Base-by-base conservation (phyloP, 2,113 vertebrate species). In the Anser cygnoides region DNA sequence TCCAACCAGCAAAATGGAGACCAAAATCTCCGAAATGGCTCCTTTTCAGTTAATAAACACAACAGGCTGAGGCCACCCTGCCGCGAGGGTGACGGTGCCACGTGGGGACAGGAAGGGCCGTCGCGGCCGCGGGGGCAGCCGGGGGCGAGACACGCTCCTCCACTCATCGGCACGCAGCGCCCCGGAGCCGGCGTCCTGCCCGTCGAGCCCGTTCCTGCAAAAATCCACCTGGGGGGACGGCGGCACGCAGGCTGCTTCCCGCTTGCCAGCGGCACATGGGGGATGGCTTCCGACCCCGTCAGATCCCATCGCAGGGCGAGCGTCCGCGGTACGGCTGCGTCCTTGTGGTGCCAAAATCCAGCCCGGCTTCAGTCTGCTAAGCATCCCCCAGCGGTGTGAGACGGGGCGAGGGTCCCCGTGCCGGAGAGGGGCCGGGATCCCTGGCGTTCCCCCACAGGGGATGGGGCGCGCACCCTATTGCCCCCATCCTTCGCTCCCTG, bases 401-500 rank as follows among this genome's bases (percentile, higher is more conserved):
- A 50, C 3, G 11, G 49, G 50, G 22, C 11, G 11, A 50, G 49
- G 50, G 23, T 50, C 50, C 46, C 46, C 20, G 46, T 49, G 46
- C 20, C 46, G 21, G 4, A 11, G 46, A 22, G 46, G 46, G 46
- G 18, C 46, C 46, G 19, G 46, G 46, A 46, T 46, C 46, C 46
- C 20, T 10, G 46, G 20, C 4, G 19, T 10, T 46, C 19, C 46
- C 46, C 10, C 20, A 22, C 11, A 49, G 46, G 20, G 46, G 44
- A 22, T 3, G 20, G 46, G 46, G 46, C 21, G 10, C 5, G 10
- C 46, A 49, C 46, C 46, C 46, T 20, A 11, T 21, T 22, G 46
- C 22, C 23, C 50, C 68, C 80, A 93, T 96, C 92, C 89, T 95
- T 96, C 95, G 96, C 41, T 94, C 96, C 95, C 96, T 95, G 95